phyloP scores from a whole-genome alignment of 2,888 invertebrate species.

The Meiosimyza decipiens region DNA sequence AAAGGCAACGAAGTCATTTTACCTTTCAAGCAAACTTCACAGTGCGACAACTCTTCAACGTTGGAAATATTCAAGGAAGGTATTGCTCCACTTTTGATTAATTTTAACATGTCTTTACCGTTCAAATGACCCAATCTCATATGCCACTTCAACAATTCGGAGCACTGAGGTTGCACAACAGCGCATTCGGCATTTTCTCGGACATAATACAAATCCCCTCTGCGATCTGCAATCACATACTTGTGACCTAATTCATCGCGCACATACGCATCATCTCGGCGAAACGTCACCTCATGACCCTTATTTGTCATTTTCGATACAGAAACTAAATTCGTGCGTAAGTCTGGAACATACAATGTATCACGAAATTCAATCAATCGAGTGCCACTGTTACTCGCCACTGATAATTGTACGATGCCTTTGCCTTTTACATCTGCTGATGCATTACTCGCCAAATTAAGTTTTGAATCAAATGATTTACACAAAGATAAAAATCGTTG shows the following conservation, averaged over 20 bases:
- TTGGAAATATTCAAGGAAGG: no score
- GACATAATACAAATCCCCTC: slow-evolving; percentile 38
- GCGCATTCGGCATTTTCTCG: slow-evolving; percentile 35
- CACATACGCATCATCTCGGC: slow-evolving; percentile 31
- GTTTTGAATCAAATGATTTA: slow-evolving; percentile 25
- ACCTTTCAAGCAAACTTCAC: no score
- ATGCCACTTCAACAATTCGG: slow-evolving; percentile 40
- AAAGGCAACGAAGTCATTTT: no score
- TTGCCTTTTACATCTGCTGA: slow-evolving; percentile 36
- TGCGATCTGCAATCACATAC: no score
- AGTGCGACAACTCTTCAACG: no score
- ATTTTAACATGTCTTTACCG: slow-evolving; percentile 35
- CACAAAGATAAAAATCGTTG: slow-evolving; percentile 19
- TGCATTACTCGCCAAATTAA: slow-evolving; percentile 35
- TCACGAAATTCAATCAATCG: slow-evolving; percentile 35
- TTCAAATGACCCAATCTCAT: slow-evolving; percentile 37
- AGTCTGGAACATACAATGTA: slow-evolving; percentile 39
- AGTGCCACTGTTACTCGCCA: slow-evolving; percentile 22
- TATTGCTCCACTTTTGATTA: slow-evolving; percentile 21
- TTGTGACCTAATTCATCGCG: no score
- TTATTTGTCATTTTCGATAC: no score
- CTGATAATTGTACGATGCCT: slow-evolving; percentile 31
- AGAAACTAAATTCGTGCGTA: slow-evolving; percentile 35
- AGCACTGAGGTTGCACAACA: slow-evolving; percentile 38
- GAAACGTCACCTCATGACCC: slow-evolving; percentile 40